Percentiles rank a stretch among this genome's conserved stretches.
Evolutionary conservation across 1,140 invertebrate species (phyloP).

Genomic region (Lerema accius): DNA sequence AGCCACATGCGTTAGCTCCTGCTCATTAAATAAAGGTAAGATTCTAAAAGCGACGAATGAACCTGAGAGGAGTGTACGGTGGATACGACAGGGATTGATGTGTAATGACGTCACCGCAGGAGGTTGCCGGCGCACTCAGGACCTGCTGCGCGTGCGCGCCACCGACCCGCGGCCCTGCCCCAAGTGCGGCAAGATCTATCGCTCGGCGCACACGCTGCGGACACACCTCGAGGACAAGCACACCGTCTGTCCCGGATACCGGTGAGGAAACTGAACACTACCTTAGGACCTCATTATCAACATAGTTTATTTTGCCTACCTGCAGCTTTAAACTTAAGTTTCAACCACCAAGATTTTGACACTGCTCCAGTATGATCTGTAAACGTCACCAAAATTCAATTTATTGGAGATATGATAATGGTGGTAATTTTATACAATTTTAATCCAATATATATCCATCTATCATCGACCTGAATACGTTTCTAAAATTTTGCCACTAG

Average conservation of each 20-base stretch:
- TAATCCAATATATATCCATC: too few species aligned
- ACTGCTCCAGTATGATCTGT: too few species aligned
- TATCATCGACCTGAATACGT: not conserved
- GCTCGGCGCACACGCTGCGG: slow-evolving; percentile 93
- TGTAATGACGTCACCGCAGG: slow-evolving; percentile 56
- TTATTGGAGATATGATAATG: too few species aligned
- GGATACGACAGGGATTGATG: not conserved
- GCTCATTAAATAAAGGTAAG: slow-evolving; percentile 26
- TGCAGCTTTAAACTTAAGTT: too few species aligned
- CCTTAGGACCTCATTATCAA: too few species aligned
- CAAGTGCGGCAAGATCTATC: slow-evolving; percentile 96
- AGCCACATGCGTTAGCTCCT: not conserved
- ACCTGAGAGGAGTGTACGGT: not conserved
- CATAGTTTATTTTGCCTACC: too few species aligned
- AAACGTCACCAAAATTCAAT: too few species aligned
- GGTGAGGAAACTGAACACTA: slow-evolving; percentile 54
- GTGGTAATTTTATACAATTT: too few species aligned
- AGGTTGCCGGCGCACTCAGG: slow-evolving; percentile 89
- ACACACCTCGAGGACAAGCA: slow-evolving; percentile 96
- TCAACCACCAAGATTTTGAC: too few species aligned
- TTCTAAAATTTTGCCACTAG: too few species aligned
- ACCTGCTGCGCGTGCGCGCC: slow-evolving; percentile 92
- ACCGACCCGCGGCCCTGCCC: slow-evolving; percentile 95
- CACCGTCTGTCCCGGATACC: slow-evolving; percentile 94
- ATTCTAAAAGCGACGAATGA: not conserved